These are phyloP conservation scores for Dryomyza anilis DNA, from an alignment of 2,888 invertebrate genomes.

Conservation along the genomic window DNA sequence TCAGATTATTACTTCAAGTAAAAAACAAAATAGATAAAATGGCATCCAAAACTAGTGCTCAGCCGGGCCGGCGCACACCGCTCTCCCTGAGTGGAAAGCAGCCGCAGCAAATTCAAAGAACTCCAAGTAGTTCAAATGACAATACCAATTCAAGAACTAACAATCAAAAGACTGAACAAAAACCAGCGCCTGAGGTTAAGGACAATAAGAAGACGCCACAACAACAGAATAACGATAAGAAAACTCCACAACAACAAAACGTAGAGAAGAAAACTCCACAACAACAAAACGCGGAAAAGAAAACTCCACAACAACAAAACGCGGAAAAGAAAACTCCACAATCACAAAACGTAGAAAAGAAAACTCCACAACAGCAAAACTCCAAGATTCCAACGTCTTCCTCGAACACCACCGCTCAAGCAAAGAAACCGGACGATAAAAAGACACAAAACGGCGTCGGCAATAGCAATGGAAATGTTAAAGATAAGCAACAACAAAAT, in stretches of 20 bases:
- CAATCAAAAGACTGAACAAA: conserved; percentile 22
- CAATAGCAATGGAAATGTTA: conserved; percentile 36
- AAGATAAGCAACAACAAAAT: conserved; percentile 35
- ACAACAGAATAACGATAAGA: too few relatives aligned
- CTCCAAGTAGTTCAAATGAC: neutral
- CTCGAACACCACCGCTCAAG: conserved; percentile 22
- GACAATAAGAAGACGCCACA: conserved; percentile 8
- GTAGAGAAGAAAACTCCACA: too few relatives aligned
- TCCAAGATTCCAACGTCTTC: neutral
- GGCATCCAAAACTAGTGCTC: conserved; percentile 51
- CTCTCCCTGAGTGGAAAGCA: conserved; percentile 42
- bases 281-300: conserved; percentile 30
- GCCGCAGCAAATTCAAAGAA: conserved; percentile 38
- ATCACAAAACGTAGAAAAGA: conserved; percentile 27
- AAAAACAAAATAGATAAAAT: too few relatives aligned
- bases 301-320: conserved; percentile 3
- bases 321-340: conserved; percentile 31
- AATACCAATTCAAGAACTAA: conserved; percentile 5
- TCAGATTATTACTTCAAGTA: neutral
- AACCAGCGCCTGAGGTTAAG: conserved; percentile 5
- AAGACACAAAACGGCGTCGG: conserved; percentile 48
- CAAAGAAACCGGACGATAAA: conserved; percentile 39
- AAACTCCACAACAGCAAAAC: conserved; percentile 29
- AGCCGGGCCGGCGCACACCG: conserved; percentile 46
- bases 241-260: too few relatives aligned